phyloP scores from a whole-genome alignment of 2,888 invertebrate species.

The Adelphocoris suturalis region DNA sequence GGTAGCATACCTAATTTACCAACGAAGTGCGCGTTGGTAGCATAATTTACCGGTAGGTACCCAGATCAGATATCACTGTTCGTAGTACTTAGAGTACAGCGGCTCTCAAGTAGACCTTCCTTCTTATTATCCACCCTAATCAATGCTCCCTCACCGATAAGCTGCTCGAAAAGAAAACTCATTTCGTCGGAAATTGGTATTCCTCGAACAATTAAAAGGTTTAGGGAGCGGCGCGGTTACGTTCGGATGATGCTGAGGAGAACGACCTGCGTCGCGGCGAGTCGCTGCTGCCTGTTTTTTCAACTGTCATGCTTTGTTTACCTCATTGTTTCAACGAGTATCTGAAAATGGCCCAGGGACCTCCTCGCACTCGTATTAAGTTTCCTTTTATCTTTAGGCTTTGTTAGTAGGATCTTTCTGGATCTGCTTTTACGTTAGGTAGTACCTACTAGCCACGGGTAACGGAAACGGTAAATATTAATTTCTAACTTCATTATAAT shows the following conservation, averaged over 20 bases:
- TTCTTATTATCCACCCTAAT: too few species aligned
- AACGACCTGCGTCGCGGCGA: neutral
- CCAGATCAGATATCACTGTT: too few species aligned
- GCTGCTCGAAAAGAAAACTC: neutral
- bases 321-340: neutral
- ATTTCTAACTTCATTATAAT: too few species aligned
- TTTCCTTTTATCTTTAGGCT: neutral
- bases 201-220: neutral
- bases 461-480: too few species aligned
- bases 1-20: too few species aligned
- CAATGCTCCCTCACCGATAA: too few species aligned
- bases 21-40: too few species aligned
- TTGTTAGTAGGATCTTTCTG: neutral
- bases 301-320: neutral
- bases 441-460: too few species aligned
- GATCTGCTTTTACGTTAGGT: neutral
- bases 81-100: too few species aligned
- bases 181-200: neutral
- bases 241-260: neutral
- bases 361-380: neutral
- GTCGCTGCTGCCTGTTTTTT: neutral
- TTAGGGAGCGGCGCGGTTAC: slow-evolving; percentile 4
- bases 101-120: too few species aligned
- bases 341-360: neutral
- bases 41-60: too few species aligned